Evolutionary conservation across 2,797 vertebrate species (phyloP).

Genomic region (Chromis chromis): DNA sequence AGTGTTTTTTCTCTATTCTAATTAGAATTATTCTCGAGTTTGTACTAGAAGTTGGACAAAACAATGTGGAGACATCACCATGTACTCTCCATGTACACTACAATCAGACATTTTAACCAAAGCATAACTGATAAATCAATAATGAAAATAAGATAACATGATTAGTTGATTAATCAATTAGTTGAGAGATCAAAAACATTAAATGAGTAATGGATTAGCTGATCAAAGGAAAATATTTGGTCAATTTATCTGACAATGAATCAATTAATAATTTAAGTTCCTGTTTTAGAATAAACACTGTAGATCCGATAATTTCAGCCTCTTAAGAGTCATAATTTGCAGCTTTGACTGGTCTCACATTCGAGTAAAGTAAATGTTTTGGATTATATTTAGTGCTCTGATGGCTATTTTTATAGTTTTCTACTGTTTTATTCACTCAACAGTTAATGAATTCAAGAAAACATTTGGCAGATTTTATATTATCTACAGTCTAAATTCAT

Average conservation of each 20-base stretch:
- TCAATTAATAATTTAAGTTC: not conserved
- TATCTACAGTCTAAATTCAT: no score
- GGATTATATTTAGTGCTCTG: not conserved
- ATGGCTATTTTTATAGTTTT: no score
- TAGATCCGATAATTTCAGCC: not conserved
- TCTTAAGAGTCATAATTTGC: not conserved
- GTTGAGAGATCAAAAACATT: no score
- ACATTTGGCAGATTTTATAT: not conserved
- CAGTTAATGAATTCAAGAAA: not conserved
- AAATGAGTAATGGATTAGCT: not conserved
- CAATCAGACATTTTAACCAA: not conserved
- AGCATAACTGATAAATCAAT: not conserved
- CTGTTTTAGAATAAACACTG: not conserved
- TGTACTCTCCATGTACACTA: no score
- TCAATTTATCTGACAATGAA: not conserved
- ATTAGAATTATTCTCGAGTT: not conserved
- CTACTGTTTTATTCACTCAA: not conserved
- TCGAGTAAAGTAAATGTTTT: not conserved
- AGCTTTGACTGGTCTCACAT: not conserved
- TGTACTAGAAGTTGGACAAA: no score
- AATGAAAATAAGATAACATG: not conserved
- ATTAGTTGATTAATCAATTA: no score
- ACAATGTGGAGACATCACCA: no score
- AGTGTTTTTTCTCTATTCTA: not conserved
- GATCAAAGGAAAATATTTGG: no score